phyloP scores from a whole-genome alignment of 2,113 vertebrate species.

The Geococcyx californianus region DNA sequence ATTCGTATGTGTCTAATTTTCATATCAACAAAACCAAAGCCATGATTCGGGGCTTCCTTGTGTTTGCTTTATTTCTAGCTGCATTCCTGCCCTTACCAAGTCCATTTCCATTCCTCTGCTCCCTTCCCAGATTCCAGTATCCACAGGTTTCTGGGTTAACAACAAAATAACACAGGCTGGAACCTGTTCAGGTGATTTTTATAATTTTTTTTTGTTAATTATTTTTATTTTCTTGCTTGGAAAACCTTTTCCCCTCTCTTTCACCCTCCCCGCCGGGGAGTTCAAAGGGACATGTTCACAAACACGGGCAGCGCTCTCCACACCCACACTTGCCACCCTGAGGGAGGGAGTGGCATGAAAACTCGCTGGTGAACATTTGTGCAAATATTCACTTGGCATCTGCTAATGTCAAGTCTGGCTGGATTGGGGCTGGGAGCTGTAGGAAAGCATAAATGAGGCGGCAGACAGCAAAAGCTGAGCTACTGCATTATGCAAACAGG shows the following conservation, averaged over 20 bases:
- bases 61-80: not conserved
- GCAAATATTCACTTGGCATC: slow-evolving; percentile 70
- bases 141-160: slow-evolving; percentile 42
- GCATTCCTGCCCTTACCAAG: not conserved
- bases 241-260: slow-evolving; percentile 63
- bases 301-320: slow-evolving; percentile 8
- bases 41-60: not conserved
- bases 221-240: slow-evolving; percentile 52
- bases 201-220: not conserved
- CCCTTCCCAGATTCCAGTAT: slow-evolving; percentile 5
- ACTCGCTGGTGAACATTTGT: slow-evolving; percentile 49
- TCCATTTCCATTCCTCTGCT: not conserved
- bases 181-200: slow-evolving; percentile 29
- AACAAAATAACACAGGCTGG: slow-evolving; percentile 46
- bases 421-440: slow-evolving; percentile 43
- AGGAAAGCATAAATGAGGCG: slow-evolving; percentile 50
- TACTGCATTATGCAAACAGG: slow-evolving; percentile 13
- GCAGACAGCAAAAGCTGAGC: slow-evolving; percentile 12
- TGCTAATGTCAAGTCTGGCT: slow-evolving; percentile 67
- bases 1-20: slow-evolving; percentile 61
- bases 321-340: slow-evolving; percentile 66
- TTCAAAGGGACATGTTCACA: slow-evolving; percentile 68
- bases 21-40: slow-evolving; percentile 28
- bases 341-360: slow-evolving; percentile 49
- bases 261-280: slow-evolving; percentile 41